Base-by-base conservation (phyloP, 2,797 vertebrate species). In the Melopsittacus undulatus region DNA sequence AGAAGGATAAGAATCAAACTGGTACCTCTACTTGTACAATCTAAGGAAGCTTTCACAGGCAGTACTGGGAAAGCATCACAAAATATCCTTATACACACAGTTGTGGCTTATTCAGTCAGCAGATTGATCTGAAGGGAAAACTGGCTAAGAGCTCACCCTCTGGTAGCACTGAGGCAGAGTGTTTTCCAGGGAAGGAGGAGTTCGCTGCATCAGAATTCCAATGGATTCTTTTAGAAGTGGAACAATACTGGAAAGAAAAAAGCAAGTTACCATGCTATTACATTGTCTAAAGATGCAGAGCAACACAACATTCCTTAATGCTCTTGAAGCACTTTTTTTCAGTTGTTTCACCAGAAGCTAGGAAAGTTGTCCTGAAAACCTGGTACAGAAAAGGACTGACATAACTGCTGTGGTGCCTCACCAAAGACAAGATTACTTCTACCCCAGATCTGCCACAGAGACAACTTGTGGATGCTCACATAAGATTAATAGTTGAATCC, bases 121-220 rank as follows among this genome's bases (percentile, higher is more conserved):
- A 92, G 48, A 57, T 43, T 43, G 9, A 57, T 42, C 59, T 36
- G 45, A 57, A 69, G 36, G 63, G 90, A 84, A 75, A 69, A 10
- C 0, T 3, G 46, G 13, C 24, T 12, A 83, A 87, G 69, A 97
- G 95, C 99, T 97, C 97, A 99, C 99, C 98, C 99, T 98, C 97
- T 99, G 99, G 97, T 99, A 99, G 97, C 99, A 99, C 94, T 99
- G 98, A 48, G 99, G 99, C 84, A 99, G 98, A n/a, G 89, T 52
- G 2, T 97, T 97, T 97, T 99, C 99, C 95, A 99, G 97, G 4
- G 98, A 87, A 4, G 98, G 99, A 51, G 99, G 99, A 20, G 99
- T 99, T 81, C 99, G 98, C 97, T 99, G 99, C 99, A 99, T 99
- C 97, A 99, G 96, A 97, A 99, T 99, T 59, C 99, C 99, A 70